These are phyloP conservation scores for Spongia lamella DNA, from an alignment of 37 sponge, comb jelly and placozoan genomes.

Conservation along the genomic window DNA sequence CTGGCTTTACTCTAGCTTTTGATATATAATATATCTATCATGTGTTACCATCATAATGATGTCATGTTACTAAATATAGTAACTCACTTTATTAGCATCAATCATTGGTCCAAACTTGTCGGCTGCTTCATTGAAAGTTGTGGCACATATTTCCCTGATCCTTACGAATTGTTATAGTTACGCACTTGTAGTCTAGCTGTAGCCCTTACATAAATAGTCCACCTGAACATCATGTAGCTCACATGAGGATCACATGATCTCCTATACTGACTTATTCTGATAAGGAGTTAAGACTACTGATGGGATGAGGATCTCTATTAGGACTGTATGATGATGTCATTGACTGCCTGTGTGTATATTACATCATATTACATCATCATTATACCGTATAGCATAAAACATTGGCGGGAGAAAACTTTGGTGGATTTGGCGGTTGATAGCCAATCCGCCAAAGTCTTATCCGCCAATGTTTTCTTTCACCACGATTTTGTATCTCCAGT, in stretches of 20 bases:
- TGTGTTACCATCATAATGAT: too few relatives aligned
- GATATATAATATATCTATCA: slow-evolving; percentile 80
- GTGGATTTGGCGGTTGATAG: too few relatives aligned
- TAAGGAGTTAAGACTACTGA: slow-evolving; percentile 84
- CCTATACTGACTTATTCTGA: slow-evolving; percentile 87
- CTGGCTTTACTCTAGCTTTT: slow-evolving; percentile 73
- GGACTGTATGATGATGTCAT: too few relatives aligned
- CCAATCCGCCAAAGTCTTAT: too few relatives aligned
- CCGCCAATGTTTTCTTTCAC: too few relatives aligned
- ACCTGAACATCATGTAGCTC: too few relatives aligned
- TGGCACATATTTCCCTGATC: slow-evolving; percentile 89
- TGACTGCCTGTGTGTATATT: too few relatives aligned
- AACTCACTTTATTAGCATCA: slow-evolving; percentile 74
- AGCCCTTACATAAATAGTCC: slow-evolving; percentile 90
- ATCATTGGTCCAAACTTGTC: slow-evolving; percentile 61
- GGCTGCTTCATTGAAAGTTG: slow-evolving; percentile 83
- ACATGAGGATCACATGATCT: too few relatives aligned
- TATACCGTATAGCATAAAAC: too few relatives aligned
- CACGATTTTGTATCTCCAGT: too few relatives aligned
- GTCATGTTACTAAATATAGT: background rate
- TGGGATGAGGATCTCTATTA: slow-evolving; percentile 48
- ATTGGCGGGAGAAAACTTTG: too few relatives aligned
- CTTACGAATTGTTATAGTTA: slow-evolving; percentile 85
- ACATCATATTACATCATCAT: too few relatives aligned
- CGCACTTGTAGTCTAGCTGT: slow-evolving; percentile 76